phyloP scores from a whole-genome alignment of 23 tunicate species.

The Clavelina lepadiformis region DNA sequence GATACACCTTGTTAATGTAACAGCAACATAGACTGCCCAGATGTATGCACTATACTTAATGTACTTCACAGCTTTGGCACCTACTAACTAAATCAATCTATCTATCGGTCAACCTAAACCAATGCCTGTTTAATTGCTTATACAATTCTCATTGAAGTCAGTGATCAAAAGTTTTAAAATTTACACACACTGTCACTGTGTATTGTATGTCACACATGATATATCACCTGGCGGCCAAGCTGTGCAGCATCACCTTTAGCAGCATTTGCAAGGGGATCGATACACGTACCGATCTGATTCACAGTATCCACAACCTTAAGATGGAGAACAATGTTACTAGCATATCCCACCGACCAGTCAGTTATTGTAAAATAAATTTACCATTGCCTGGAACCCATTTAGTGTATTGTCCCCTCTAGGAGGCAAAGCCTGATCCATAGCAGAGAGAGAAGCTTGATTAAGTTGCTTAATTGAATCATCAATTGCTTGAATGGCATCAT shows the following conservation, averaged over 20 bases:
- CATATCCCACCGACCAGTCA: not conserved
- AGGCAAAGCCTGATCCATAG: slow-evolving; percentile 82
- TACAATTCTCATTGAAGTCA: too few species aligned
- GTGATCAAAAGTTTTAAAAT: too few species aligned
- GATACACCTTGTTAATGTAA: too few species aligned
- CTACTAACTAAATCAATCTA: too few species aligned
- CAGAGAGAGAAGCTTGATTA: slow-evolving; percentile 89
- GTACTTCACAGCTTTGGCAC: too few species aligned
- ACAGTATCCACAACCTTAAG: slow-evolving; percentile 90
- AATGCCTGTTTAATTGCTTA: too few species aligned
- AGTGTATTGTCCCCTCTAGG: slow-evolving; percentile 67
- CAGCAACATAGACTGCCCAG: too few species aligned
- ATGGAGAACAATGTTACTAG: not conserved
- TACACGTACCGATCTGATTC: slow-evolving; percentile 74
- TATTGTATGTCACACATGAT: not conserved
- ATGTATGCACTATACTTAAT: too few species aligned
- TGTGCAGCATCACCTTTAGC: slow-evolving; percentile 94
- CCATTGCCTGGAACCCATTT: slow-evolving; percentile 91
- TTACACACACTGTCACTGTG: too few species aligned
- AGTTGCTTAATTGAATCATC: slow-evolving; percentile 85
- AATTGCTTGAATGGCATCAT: slow-evolving; percentile 82
- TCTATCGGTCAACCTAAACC: too few species aligned
- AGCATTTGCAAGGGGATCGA: slow-evolving; percentile 81
- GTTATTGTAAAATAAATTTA: not conserved
- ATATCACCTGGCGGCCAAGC: slow-evolving; percentile 90